Base-by-base conservation (phyloP, 2,797 vertebrate genomes). In the Antennarius maculatus region DNA sequence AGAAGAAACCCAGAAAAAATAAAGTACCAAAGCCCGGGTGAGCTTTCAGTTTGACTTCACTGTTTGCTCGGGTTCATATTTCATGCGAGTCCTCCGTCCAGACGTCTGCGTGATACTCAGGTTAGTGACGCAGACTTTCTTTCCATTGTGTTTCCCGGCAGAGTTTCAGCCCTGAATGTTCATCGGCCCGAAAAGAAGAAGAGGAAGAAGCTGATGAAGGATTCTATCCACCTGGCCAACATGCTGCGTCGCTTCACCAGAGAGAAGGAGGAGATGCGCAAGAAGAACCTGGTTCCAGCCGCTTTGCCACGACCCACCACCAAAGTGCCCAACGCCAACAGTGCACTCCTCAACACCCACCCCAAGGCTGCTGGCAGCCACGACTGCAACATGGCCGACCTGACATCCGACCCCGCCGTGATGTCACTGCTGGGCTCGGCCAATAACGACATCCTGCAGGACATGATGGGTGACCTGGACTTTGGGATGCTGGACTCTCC, bases 151-250 rank as follows among this genome's bases (percentile, higher is more conserved):
- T 59, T 14, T 52, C 29, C 42, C 16, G 1, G 76, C 89, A 99
- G 97, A 71, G 96, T 95, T 77, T 91, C 93, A 54, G 89, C 94
- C 79, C 94, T 99, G 78, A 97, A 95, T 82, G 92, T 95, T 71
- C 94, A 96, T 78, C 97, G 97, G 10, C 95, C 96, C n/a, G 97
- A 99, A 69, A 99, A 99, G 90, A 94, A 95, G 48, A 99, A 98
- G 93, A 95, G 96, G 90, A 99, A 98, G 92, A 97, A 96, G 83
- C 88, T 97, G 57, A 97, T 97, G 91, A 99, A 97, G 89, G 97
- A 99, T 56, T 95, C 97, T 0, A 81, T 97, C 61, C 94, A 95
- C 77, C 86, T 99, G 80, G 96, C 97, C 74, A 97, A 96, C 91
- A 98, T 99, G 96, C 88, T 99, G 71, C 93, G 95, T 11, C 96